Evolutionary conservation across 2,888 invertebrate species (phyloP).

Genomic region (Andrena fulva): DNA sequence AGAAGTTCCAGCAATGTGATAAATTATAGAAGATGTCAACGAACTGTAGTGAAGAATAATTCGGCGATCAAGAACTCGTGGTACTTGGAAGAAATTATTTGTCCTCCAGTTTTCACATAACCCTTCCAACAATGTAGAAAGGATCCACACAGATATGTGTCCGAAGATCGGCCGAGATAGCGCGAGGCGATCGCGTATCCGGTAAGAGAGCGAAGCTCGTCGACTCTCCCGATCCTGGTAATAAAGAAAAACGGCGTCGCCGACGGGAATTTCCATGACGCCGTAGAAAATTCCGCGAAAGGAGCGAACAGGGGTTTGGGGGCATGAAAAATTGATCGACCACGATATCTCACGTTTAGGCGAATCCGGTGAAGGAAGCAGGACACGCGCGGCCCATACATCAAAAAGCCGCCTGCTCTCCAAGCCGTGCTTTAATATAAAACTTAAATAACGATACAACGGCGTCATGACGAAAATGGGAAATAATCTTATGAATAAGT

Average conservation of each 20-base stretch:
- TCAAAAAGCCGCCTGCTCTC: constrained; percentile 79
- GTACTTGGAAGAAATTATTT: background rate
- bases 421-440: constrained; percentile 82
- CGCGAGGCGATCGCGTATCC: constrained; percentile 28
- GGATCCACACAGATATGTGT: background rate
- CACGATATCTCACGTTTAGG: constrained; percentile 84
- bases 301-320: constrained; percentile 63
- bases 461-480: constrained; percentile 82
- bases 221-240: background rate
- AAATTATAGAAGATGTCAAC: no score
- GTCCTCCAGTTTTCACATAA: background rate
- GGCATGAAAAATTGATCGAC: constrained; percentile 83
- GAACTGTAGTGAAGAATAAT: no score
- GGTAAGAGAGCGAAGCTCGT: background rate
- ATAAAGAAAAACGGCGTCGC: constrained; percentile 40
- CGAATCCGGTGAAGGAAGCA: constrained; percentile 79
- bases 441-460: constrained; percentile 85
- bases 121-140: background rate
- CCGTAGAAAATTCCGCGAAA: constrained; percentile 39
- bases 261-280: constrained; percentile 50
- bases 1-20: no score
- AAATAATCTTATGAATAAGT: constrained; percentile 83
- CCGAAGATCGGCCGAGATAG: background rate
- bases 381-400: constrained; percentile 84
- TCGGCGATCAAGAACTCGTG: background rate